Conservation (phyloP, 2,888 invertebrate species). For the Ditula angustiorana region DNA sequence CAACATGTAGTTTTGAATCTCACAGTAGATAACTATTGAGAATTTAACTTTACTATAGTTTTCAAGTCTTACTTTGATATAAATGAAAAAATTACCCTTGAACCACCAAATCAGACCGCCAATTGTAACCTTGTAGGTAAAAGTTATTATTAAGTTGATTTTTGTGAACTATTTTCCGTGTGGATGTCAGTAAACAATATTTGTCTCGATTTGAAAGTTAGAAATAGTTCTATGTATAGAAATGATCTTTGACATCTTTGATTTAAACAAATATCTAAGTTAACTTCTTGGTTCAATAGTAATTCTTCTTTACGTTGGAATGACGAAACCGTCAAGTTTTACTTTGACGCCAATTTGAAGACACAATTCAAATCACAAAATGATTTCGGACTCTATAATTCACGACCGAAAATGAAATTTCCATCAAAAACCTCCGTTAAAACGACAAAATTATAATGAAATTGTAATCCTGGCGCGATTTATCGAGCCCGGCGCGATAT, state of each 20-base stretch:
- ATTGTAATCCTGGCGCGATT: constrained; percentile 41
- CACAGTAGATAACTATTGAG: too few relatives aligned
- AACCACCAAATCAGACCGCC: too few relatives aligned
- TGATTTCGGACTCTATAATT: neutral
- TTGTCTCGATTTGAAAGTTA: too few relatives aligned
- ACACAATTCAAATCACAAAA: neutral
- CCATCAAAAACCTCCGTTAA: constrained; percentile 28
- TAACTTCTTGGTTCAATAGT: neutral
- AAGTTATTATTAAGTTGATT: too few relatives aligned
- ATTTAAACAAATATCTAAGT: neutral
- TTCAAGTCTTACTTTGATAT: too few relatives aligned
- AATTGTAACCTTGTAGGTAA: too few relatives aligned
- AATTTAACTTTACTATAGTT: too few relatives aligned
- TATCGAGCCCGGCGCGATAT: constrained; percentile 58
- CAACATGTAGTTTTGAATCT: too few relatives aligned
- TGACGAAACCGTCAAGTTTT: neutral
- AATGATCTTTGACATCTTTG: neutral
- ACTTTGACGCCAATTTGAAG: neutral
- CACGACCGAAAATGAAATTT: neutral
- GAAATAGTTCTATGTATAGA: too few relatives aligned
- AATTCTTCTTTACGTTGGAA: neutral
- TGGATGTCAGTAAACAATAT: too few relatives aligned
- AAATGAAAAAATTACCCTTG: too few relatives aligned
- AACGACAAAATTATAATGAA: constrained; percentile 30
- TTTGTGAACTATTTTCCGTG: too few relatives aligned